Conservation (phyloP, 2,888 invertebrate genomes). For the Sphaerophoria rueppellii region DNA sequence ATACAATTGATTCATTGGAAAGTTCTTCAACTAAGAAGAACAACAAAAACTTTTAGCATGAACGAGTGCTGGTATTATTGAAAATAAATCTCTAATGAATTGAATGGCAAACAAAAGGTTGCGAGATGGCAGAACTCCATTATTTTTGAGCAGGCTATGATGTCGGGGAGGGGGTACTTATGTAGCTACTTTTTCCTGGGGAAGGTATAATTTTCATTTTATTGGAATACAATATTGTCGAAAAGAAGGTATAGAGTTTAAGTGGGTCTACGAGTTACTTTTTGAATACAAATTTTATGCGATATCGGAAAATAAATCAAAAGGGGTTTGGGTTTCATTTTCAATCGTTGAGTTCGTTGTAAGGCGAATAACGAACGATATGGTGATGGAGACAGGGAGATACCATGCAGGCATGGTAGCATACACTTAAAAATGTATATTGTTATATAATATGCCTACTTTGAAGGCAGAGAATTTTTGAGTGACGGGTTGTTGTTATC, state of each 20-base stretch:
- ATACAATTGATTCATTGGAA: constrained; percentile 61
- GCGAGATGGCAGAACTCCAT: constrained; percentile 21
- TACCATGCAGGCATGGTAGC: not conserved
- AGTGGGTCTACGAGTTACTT: constrained; percentile 53
- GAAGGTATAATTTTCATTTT: not conserved
- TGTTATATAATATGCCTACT: constrained; percentile 1
- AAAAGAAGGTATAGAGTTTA: constrained; percentile 21
- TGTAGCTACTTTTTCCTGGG: not conserved
- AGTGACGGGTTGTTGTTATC: not conserved
- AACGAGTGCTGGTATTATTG: constrained; percentile 24
- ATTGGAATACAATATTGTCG: constrained; percentile 18
- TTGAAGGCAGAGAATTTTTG: not conserved
- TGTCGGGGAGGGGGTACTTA: not conserved
- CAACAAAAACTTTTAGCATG: not conserved
- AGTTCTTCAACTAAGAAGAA: constrained; percentile 39
- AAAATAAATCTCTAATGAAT: constrained; percentile 47
- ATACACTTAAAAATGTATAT: constrained; percentile 24
- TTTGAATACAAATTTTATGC: constrained; percentile 40
- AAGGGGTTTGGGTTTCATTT: constrained; percentile 34
- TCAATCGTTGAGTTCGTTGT: no score
- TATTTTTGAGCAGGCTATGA: not conserved
- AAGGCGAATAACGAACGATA: no score
- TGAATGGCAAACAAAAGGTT: constrained; percentile 13
- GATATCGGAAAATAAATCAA: constrained; percentile 28
- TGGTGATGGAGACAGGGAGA: not conserved